Base-by-base conservation (phyloP, 2,888 invertebrate species). In the Teinopalpus imperialis region DNA sequence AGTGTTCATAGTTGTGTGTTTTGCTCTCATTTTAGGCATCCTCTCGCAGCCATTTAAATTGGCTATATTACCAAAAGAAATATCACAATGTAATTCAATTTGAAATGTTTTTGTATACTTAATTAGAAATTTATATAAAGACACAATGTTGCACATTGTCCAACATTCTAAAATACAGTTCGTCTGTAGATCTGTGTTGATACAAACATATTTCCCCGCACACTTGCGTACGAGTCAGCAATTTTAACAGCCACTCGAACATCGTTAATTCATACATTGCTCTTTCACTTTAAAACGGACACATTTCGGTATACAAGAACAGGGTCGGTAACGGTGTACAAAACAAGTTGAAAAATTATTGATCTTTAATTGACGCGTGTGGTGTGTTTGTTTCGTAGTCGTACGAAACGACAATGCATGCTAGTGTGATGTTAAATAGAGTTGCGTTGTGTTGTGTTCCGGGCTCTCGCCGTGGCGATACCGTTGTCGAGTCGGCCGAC, bases 401-500 rank as follows among this genome's bases (percentile, higher is more conserved):
- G 29, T 35, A 30, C 9, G 18, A 5, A 37, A 42, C 35, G 13
- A 32, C 45, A 27, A 34, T 44, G 29, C 21, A 34, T 44, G 29
- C 21, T 55, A 51, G 43, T 40, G 32, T 36, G 40, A 21, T 24
- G 29, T 30, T 39, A 26, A 41, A 39, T 26, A 18, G 24, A 34
- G 35, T 40, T 40, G 30, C 30, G 31, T 32, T 31, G n/a, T 6
- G 13, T 67, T n/a, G 55, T 57, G 59, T 56, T 54, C 57, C 52
- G 48, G 54, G 57, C 55, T 58, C 61, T 61, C 59, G 36, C 42
- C 23, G 29, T 20, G 48, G 53, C 54, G 56, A 53, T 76, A 75
- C 77, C 76, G 78, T 78, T 78, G 74, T 43, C 53, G 58, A 52
- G 51, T 42, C 51, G 48, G 49, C 32, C 51, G 45, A 51, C 43